phyloP scores from a whole-genome alignment of 1,140 invertebrate genomes.

The Drosophila pallidifrons region DNA sequence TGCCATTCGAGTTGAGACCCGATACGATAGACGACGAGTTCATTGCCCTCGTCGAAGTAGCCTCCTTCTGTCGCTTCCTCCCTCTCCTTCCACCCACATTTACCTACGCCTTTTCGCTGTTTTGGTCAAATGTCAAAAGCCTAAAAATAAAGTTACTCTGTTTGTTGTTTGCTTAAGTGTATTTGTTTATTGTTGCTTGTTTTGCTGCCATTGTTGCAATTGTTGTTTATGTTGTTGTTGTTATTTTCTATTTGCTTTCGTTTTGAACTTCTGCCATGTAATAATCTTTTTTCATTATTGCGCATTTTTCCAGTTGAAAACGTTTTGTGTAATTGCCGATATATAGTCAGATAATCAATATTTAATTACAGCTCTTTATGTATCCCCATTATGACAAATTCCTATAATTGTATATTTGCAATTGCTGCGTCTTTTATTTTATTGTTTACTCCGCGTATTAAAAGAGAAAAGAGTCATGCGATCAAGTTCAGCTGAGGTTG shows the following conservation, averaged over 20 bases:
- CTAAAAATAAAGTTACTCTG: constrained; percentile 20
- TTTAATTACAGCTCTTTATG: constrained; percentile 63
- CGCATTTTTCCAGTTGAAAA: constrained; percentile 62
- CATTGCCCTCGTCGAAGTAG: constrained; percentile 25
- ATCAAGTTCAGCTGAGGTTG: constrained; percentile 36
- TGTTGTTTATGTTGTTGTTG: constrained; percentile 5
- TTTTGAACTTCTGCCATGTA: constrained; percentile 59
- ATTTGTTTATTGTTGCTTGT: constrained; percentile 38
- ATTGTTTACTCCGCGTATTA: constrained; percentile 14
- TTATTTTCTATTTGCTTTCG: constrained; percentile 57
- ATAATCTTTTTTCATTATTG: constrained; percentile 68
- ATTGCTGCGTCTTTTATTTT: constrained; percentile 14
- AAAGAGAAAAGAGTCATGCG: constrained; percentile 39
- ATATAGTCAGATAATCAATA: constrained; percentile 56
- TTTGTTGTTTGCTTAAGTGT: constrained; percentile 32
- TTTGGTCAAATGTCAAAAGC: constrained; percentile 45
- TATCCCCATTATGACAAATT: constrained; percentile 55
- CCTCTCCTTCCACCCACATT: background rate
- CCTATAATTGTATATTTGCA: constrained; percentile 37
- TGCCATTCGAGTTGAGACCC: constrained; percentile 21
- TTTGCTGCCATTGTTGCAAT: constrained; percentile 23
- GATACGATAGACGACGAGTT: constrained; percentile 14
- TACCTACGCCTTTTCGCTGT: constrained; percentile 11
- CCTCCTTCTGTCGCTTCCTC: background rate
- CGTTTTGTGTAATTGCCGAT: constrained; percentile 53